These are phyloP conservation scores for Charina bottae DNA, from an alignment of 2,113 vertebrate species.

Conservation along the genomic window DNA sequence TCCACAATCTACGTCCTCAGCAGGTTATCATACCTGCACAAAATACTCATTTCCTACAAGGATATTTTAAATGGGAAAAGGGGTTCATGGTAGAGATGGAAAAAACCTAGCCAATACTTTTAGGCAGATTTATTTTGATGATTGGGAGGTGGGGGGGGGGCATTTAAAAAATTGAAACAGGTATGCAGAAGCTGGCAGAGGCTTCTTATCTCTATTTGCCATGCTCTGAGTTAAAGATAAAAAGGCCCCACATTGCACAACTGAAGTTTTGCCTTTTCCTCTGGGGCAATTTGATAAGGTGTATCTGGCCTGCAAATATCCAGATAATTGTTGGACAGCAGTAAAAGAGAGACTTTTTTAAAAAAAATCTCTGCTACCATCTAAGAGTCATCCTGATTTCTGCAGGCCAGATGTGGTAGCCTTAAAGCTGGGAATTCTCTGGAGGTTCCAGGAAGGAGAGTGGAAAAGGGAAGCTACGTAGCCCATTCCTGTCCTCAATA, in stretches of 20 bases:
- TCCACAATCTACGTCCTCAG: neutral
- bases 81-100: neutral
- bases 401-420: neutral
- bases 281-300: neutral
- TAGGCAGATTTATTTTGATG: neutral
- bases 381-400: neutral
- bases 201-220: neutral
- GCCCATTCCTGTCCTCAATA: neutral
- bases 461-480: neutral
- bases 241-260: neutral
- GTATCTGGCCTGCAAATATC: neutral
- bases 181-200: neutral
- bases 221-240: neutral
- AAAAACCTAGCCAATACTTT: neutral
- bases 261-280: neutral
- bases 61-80: neutral
- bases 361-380: neutral
- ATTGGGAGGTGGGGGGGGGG: neutral
- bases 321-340: neutral
- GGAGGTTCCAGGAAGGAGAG: neutral
- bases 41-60: neutral
- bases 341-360: too few species aligned
- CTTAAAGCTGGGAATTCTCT: neutral
- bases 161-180: neutral
- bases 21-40: neutral